A percentile compares a stretch with the other conserved stretches of the same genome.
Evolutionary conservation across 2,797 vertebrate genomes (phyloP).

Genomic region (Dryobates pubescens): DNA sequence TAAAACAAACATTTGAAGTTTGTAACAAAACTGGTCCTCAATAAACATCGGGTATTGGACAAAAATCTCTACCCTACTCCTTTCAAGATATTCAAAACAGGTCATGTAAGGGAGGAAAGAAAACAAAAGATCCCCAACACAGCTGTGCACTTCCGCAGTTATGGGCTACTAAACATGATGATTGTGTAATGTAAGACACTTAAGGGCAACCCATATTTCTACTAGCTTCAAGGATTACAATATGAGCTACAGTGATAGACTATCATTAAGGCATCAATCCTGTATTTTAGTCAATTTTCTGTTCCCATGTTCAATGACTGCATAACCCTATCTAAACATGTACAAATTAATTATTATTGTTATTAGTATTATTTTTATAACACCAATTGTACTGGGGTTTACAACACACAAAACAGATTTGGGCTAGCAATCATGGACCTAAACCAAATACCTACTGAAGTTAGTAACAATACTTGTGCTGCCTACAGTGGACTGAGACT

Average conservation of each 20-base stretch:
- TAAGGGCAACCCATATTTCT: neutral
- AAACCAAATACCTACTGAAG: neutral
- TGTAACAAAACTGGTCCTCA: neutral
- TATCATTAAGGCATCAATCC: neutral
- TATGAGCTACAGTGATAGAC: neutral
- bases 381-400: neutral
- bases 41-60: neutral
- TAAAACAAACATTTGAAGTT: neutral
- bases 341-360: neutral
- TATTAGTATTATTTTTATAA: neutral
- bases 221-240: neutral
- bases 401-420: neutral
- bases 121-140: neutral
- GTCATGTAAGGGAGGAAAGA: neutral
- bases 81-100: neutral
- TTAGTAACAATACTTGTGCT: neutral
- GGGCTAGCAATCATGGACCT: neutral
- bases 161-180: neutral
- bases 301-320: neutral
- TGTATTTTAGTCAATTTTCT: neutral
- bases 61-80: neutral
- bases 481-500: neutral
- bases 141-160: neutral
- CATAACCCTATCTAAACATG: neutral
- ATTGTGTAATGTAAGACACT: neutral